These are phyloP conservation scores for Chiridota heheva DNA, from an alignment of 35 echinoderm and acorn worm species.

Conservation along the genomic window DNA sequence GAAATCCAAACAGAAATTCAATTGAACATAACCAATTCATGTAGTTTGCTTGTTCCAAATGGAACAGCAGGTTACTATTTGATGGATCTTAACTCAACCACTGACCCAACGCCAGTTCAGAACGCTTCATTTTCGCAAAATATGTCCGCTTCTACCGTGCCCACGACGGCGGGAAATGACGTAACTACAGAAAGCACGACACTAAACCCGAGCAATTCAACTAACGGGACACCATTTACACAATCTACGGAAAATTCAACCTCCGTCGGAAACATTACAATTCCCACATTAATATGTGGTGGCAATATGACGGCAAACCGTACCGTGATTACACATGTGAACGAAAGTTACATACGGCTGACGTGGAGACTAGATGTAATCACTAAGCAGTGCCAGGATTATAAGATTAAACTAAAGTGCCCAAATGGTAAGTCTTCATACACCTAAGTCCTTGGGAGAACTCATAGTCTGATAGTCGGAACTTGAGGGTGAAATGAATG, in stretches of 20 bases:
- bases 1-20: constrained; percentile 23
- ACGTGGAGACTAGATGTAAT: constrained; percentile 44
- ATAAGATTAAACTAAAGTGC: constrained; percentile 56
- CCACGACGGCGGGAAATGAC: neutral
- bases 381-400: constrained; percentile 52
- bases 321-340: constrained; percentile 15
- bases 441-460: neutral
- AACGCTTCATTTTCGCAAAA: too few species aligned
- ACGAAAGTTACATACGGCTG: constrained; percentile 40
- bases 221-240: too few species aligned
- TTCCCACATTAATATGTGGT: too few species aligned
- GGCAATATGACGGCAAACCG: constrained; percentile 39
- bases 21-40: too few species aligned
- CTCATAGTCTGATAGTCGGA: neutral
- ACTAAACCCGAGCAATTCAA: neutral
- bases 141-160: neutral
- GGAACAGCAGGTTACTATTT: too few species aligned
- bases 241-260: too few species aligned
- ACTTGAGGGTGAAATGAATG: too few species aligned
- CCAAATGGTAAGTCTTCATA: constrained; percentile 45
- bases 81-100: constrained; percentile 17
- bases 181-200: neutral
- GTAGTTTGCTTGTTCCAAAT: too few species aligned
- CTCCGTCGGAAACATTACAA: too few species aligned
- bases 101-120: neutral